Percentiles rank a stretch among this genome's conserved stretches.
These are phyloP conservation scores for Glyphotaelius pellucidus DNA, from an alignment of 2,888 invertebrate species.

Conservation along the genomic window DNA sequence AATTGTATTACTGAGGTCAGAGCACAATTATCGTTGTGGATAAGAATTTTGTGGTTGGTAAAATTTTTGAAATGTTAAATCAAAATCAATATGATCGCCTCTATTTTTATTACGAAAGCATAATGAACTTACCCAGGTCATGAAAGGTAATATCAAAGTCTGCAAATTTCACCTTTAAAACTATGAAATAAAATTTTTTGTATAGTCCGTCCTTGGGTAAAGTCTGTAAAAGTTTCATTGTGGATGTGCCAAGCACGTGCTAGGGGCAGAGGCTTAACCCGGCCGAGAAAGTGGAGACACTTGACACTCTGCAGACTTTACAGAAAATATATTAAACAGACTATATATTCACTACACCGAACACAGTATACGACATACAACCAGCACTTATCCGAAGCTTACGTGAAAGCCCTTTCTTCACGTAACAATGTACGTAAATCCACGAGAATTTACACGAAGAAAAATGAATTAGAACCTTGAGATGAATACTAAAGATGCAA, in stretches of 20 bases:
- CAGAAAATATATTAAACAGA: background rate
- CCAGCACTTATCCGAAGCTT: background rate
- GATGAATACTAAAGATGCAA: background rate
- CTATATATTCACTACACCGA: background rate
- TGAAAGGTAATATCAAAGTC: background rate
- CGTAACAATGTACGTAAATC: background rate
- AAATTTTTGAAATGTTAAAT: background rate
- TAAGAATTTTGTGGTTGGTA: background rate
- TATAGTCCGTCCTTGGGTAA: background rate
- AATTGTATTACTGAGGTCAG: too few relatives aligned
- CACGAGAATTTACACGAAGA: background rate
- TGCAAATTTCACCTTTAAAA: background rate
- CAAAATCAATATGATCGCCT: background rate
- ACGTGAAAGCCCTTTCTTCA: background rate
- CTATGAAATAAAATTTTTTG: background rate
- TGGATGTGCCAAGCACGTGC: background rate
- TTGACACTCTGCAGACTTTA: background rate
- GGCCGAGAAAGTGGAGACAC: background rate
- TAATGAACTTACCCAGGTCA: background rate
- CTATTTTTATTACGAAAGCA: background rate
- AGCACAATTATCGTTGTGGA: too few relatives aligned
- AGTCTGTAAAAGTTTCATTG: background rate
- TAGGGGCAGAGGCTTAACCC: constrained; percentile 2
- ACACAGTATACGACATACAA: background rate
- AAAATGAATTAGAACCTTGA: background rate